A percentile compares a stretch with the other conserved stretches of the same genome.
Conservation (phyloP, 2,888 invertebrate genomes). For the Leuctra nigra region DNA sequence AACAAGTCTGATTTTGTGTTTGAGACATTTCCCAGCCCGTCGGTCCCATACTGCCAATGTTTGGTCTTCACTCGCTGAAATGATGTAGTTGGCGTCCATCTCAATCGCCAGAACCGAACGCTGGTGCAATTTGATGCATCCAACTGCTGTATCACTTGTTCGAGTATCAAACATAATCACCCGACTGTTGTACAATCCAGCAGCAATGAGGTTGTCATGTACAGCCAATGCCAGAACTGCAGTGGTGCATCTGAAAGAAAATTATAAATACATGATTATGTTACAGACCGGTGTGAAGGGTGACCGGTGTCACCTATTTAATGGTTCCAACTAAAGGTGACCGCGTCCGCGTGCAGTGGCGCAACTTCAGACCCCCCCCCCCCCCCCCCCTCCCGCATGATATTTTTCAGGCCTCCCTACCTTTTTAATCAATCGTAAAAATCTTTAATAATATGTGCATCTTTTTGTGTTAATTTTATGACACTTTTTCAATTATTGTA, state of each 20-base stretch:
- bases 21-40: conserved; percentile 41
- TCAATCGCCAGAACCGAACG: conserved; percentile 45
- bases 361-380: too few species aligned
- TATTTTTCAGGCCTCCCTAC: too few species aligned
- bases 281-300: too few species aligned
- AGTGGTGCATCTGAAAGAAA: conserved; percentile 23
- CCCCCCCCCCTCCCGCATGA: too few species aligned
- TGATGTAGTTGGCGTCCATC: conserved; percentile 43
- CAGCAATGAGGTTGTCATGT: conserved; percentile 15
- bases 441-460: too few species aligned
- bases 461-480: too few species aligned
- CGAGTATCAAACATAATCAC: conserved; percentile 49
- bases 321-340: too few species aligned
- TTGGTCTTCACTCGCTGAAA: conserved; percentile 53
- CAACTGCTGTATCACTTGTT: conserved; percentile 40
- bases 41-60: conserved; percentile 51
- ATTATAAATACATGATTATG: too few species aligned
- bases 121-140: conserved; percentile 46
- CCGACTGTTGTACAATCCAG: conserved; percentile 20
- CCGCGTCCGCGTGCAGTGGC: too few species aligned
- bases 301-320: too few species aligned
- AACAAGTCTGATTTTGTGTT: conserved; percentile 1
- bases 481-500: too few species aligned
- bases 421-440: too few species aligned
- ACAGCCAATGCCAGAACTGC: conserved; percentile 27